These are phyloP conservation scores for Patella vulgata DNA, from an alignment of 1,140 invertebrate genomes.

Conservation along the genomic window DNA sequence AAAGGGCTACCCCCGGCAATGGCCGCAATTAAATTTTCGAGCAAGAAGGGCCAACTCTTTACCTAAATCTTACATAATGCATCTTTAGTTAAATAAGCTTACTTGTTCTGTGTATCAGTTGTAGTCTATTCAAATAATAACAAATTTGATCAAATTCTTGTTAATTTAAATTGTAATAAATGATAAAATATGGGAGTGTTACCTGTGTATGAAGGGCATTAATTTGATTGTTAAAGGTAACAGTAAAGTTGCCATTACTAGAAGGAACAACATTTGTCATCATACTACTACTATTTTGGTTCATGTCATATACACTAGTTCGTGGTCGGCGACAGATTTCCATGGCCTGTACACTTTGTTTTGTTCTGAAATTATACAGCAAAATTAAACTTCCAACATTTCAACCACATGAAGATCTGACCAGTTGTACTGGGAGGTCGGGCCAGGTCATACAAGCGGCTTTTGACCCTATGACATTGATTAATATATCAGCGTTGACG, in stretches of 20 bases:
- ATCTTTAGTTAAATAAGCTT: too few relatives aligned
- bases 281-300: conserved; percentile 49
- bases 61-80: too few relatives aligned
- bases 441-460: too few relatives aligned
- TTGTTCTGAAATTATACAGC: conserved; percentile 50
- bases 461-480: too few relatives aligned
- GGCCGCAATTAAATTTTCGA: too few relatives aligned
- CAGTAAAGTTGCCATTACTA: conserved; percentile 84
- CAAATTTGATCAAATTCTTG: too few relatives aligned
- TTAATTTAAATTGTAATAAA: neutral
- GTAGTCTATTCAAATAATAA: too few relatives aligned
- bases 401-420: neutral
- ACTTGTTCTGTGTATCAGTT: too few relatives aligned
- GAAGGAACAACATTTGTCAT: conserved; percentile 78
- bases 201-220: conserved; percentile 68
- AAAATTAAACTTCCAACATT: conserved; percentile 5
- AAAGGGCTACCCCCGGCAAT: too few relatives aligned
- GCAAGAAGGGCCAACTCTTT: too few relatives aligned
- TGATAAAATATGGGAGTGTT: neutral
- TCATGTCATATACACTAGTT: conserved; percentile 58
- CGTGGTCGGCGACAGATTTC: conserved; percentile 61
- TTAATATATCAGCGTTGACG: too few relatives aligned
- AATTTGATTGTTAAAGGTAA: conserved; percentile 86
- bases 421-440: too few relatives aligned
- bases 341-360: conserved; percentile 65